Conservation (phyloP, 2,113 vertebrate genomes). For the Prolemur simus region DNA sequence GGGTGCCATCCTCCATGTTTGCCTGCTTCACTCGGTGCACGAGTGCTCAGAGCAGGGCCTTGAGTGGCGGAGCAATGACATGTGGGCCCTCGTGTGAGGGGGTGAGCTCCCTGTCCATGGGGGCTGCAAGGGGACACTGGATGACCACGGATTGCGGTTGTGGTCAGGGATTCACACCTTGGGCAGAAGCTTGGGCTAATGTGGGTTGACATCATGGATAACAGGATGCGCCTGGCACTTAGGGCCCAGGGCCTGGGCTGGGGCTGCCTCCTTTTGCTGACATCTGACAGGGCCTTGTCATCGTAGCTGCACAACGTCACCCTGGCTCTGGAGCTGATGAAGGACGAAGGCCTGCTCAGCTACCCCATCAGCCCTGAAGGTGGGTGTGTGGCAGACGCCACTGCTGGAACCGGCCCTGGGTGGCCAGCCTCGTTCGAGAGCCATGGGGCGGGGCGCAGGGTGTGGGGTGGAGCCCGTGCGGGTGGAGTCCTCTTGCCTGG, state of each 20-base stretch:
- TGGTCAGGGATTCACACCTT: too few species aligned
- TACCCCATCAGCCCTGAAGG: slow-evolving; percentile 88
- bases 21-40: not conserved
- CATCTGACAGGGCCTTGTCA: not conserved
- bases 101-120: not conserved
- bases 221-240: not conserved
- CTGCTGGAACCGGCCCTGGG: fast-evolving
- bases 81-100: not conserved
- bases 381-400: slow-evolving; percentile 63
- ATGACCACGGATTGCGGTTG: not conserved
- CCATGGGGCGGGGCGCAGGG: fast-evolving
- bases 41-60: not conserved
- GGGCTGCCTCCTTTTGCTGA: not conserved
- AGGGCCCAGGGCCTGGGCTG: not conserved
- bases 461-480: fast-evolving
- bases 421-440: fast-evolving
- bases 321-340: slow-evolving; percentile 91
- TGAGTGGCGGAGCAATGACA: not conserved
- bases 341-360: slow-evolving; percentile 84
- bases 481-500: fast-evolving
- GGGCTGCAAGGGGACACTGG: too few species aligned
- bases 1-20: fast-evolving
- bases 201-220: not conserved
- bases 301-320: slow-evolving; percentile 92
- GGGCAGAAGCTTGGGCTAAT: not conserved